Evolutionary conservation across 2,113 vertebrate species (phyloP), one percentile per base, ranked within the genome.

Genomic region (Chloropsis cyanopogon): DNA sequence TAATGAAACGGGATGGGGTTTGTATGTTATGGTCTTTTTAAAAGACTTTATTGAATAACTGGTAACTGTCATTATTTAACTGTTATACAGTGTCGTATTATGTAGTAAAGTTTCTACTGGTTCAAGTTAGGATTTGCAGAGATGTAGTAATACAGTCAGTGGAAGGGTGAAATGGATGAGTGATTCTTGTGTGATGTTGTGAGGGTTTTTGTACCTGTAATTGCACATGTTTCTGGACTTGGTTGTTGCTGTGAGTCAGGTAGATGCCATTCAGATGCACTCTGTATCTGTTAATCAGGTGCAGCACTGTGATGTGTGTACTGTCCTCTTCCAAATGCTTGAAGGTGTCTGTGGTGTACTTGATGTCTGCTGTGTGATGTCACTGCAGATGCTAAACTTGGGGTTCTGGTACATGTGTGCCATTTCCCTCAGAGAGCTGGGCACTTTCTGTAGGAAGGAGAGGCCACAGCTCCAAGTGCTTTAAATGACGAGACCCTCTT

Each of bases 161-260:
- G 28, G 49, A 79, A 81, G n/a, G 33, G 37, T 41, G 33, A 72
- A 95, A 65, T 44, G 25, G 19, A 35, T 59, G 9, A 41, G 22
- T 28, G 54, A 63, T 63, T 75, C 12, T 47, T 39, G 64, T 75
- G 42, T 46, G 85, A 26, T 19, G 10, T 31, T 83, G 42, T 66
- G 65, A 68, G 41, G 49, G 39, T 18, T 92, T 85, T 75, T 47
- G 22, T 83, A 26, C 12, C 63, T 68, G 0, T 69, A 79, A 35
- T 57, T 0, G 0, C 39, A 31, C 7, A 1, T 3, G 23, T 78
- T 41, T 54, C 71, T 81, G 71, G 33, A 26, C 41, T 52, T 65
- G 44, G 59, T 69, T 54, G 42, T 47, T 75, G 4, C 63, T 73
- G n/a, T 37, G 56, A 82, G 68, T 85, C 50, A 53, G 24, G 52